Base-by-base conservation (phyloP, 2,888 invertebrate genomes). In the Leptura quadrifasciata region DNA sequence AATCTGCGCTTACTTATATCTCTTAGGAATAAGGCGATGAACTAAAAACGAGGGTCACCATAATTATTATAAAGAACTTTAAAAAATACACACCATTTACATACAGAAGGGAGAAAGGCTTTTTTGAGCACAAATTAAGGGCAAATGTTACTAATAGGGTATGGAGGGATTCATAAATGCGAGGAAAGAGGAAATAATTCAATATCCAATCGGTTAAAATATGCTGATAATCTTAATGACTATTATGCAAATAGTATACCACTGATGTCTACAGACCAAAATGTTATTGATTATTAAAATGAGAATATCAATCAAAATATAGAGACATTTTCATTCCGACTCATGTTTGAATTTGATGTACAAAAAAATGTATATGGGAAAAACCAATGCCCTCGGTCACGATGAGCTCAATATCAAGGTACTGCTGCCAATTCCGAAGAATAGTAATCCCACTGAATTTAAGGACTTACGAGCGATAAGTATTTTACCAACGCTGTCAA, bases 51-150 rank as follows among this genome's bases (percentile, higher is more conserved):
- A 18, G 10, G 18, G 35, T 3, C 18, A 31, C 18, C 8, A 63
- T 63, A 39, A 63, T 63, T 63, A 63, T 63, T 63, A 63, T 12
- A 61, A 61, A 31, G 12, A 20, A 1, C n/a, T n/a, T 61, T 5
- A 27, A 10, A 61, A 61, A 61, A 17, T 61, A 61, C 2, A 31
- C 61, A 27, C 31, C 61, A n/a, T 17, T 31, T 0, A 5, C 31
- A n/a, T 61, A 31, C 15, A 27, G 61, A 31, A 31, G 12, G 17
- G 39, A 63, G 10, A 63, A 63, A 35, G 24, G 10, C 20, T 24
- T 58, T 24, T 24, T 55, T 55, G 24, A 58, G 1, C 15, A 2
- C 24, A 58, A 24, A 15, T 24, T 58, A 2, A 58, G 24, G 24
- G 58, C 6, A 15, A 18, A 21, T 24, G 24, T 4, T 24, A 24